Conservation (phyloP, 2,797 vertebrate genomes). For the Perodicticus potto region DNA sequence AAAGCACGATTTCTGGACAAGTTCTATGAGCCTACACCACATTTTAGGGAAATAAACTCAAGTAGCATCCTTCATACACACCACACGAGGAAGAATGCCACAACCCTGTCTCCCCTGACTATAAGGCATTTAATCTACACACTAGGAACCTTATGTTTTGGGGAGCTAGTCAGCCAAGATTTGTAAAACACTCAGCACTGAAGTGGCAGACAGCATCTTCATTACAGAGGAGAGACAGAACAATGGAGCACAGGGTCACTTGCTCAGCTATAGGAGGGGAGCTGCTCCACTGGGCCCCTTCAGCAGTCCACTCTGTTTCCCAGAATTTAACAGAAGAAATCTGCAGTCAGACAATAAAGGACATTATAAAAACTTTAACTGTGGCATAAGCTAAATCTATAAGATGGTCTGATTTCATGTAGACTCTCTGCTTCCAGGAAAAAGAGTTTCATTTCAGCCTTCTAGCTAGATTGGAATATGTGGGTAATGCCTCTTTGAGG, state of each 20-base stretch:
- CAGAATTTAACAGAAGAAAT: not conserved
- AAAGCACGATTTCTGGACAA: not conserved
- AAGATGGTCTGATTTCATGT: not conserved
- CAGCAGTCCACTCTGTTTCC: not conserved
- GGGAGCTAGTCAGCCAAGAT: not conserved
- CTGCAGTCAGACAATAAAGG: not conserved
- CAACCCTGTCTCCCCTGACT: not conserved
- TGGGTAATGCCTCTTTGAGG: not conserved
- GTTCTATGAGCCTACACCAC: not conserved
- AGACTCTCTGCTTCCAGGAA: slow-evolving; percentile 16
- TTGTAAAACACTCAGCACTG: not conserved
- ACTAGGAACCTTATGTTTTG: not conserved
- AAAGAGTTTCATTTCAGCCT: not conserved
- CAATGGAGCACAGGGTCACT: not conserved
- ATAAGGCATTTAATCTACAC: not conserved
- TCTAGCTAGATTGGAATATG: not conserved
- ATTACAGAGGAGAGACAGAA: not conserved
- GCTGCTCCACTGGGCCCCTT: not conserved
- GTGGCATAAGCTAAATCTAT: not conserved
- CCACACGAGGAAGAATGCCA: not conserved
- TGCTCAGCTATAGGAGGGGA: not conserved
- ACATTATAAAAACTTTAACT: not conserved
- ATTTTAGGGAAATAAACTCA: not conserved
- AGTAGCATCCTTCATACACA: not conserved
- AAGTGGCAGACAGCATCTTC: not conserved